Base-by-base conservation (phyloP, 1,140 invertebrate species). In the Oncopodura yosiiana region DNA sequence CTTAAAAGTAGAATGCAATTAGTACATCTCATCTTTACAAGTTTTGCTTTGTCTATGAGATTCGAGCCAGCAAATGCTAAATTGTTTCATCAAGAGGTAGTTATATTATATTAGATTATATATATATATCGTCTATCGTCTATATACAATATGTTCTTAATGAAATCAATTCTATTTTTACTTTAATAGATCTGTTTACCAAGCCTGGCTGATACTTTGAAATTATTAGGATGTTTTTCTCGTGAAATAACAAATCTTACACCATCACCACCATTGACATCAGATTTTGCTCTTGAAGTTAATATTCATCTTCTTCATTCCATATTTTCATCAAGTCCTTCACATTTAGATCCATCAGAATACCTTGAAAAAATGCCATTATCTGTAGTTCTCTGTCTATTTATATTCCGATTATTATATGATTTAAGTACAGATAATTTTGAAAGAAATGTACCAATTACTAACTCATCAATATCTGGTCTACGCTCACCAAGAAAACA, bases 11-110 rank as follows among this genome's bases (percentile, higher is more conserved):
- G 55, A 38, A 61, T 64, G 62, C 52, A 52, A 14, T 32, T 59
- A 19, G 27, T 64, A 21, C 62, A 64, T 21, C 32, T 30, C 68
- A 93, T 30, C 72, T 98, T 50, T 82, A 88, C 60, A 81, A 90
- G 24, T 89, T 97, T 18, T 96, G 97, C 89, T 56, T 90, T 94
- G 3, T 93, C 94, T 3, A 98, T 99, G 94, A 77, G 95, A 65
- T 98, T 94, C 71, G 95, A 99, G 73, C 95, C 95, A 2, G 93
- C 93, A 2, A 99, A 99, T 75, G 94, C 94, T 0, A 95, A 95
- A 69, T 94, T 94, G 74, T 98, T 99, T 77, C 83, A 94, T 66
- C 83, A 89, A 52, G 94, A 98, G 78, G 86, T 90, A 69, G 68
- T 68, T 66, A 12, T 37, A 19, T 32, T 43, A 49, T 11, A 34